These are phyloP conservation scores for Ormyrus nitidulus DNA, from an alignment of 2,888 invertebrate species.

Conservation along the genomic window DNA sequence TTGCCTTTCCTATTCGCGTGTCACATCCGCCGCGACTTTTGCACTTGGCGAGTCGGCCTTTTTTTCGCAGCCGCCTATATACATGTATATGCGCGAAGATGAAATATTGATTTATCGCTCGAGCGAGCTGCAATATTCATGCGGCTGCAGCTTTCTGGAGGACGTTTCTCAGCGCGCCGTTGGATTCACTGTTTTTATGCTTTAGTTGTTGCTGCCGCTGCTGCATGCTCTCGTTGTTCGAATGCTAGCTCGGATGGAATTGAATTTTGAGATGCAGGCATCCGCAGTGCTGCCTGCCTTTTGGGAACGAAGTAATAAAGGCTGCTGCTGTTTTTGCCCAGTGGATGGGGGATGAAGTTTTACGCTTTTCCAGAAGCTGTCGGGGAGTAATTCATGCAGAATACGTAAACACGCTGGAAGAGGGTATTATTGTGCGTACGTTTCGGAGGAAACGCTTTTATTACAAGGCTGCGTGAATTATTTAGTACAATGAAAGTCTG, in stretches of 20 bases:
- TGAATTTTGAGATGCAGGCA: conserved; percentile 11
- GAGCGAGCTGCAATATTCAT: conserved; percentile 25
- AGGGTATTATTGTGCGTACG: neutral
- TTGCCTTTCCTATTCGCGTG: neutral
- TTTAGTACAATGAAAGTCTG: no score
- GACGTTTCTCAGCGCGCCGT: conserved; percentile 7
- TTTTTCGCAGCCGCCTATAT: neutral
- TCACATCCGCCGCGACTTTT: conserved; percentile 27
- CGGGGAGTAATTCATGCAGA: neutral
- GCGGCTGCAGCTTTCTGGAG: conserved; percentile 6
- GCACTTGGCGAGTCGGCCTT: neutral
- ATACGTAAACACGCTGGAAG: neutral
- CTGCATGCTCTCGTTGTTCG: neutral
- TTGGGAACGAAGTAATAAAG: no score
- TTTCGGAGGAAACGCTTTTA: neutral
- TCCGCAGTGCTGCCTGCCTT: no score
- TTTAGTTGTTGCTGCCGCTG: conserved; percentile 13
- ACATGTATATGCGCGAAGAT: neutral
- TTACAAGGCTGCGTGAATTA: no score
- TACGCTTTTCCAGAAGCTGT: neutral
- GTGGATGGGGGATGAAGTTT: no score
- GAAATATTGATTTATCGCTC: conserved; percentile 46
- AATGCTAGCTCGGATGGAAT: conserved; percentile 8
- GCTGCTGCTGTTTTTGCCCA: no score
- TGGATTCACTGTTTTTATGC: conserved; percentile 19